Evolutionary conservation across 2,888 invertebrate genomes (phyloP).

Genomic region (Pedicia rivosa): DNA sequence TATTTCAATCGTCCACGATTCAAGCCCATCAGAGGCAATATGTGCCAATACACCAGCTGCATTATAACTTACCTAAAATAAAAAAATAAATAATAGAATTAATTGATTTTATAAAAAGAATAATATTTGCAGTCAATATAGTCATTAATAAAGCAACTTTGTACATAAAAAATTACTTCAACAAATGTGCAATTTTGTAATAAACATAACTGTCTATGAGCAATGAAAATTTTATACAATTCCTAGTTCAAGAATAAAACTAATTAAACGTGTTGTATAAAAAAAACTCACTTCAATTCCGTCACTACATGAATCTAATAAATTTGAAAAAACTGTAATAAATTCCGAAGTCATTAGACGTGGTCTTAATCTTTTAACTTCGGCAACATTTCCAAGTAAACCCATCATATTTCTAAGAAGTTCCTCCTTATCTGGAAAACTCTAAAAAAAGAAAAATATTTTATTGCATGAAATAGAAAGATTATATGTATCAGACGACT

Average conservation of each 20-base stretch:
- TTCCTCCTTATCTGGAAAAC: slow-evolving; percentile 77
- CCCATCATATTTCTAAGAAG: slow-evolving; percentile 97
- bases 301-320: slow-evolving; percentile 73
- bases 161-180: slow-evolving; percentile 10
- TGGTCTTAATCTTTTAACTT: slow-evolving; percentile 66
- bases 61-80: slow-evolving; percentile 69
- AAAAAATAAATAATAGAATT: slow-evolving; percentile 5
- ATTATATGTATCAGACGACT: slow-evolving; percentile 1
- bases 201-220: too few species aligned
- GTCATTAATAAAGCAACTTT: slow-evolving; percentile 2
- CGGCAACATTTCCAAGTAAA: slow-evolving; percentile 87
- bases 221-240: too few species aligned
- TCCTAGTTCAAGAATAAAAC: slow-evolving; percentile 7
- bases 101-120: slow-evolving; percentile 2
- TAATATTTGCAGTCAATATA: background rate
- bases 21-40: slow-evolving; percentile 81
- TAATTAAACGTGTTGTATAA: slow-evolving; percentile 14
- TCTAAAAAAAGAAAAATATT: slow-evolving; percentile 33
- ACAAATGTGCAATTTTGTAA: too few species aligned
- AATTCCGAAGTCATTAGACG: slow-evolving; percentile 74
- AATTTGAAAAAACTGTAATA: slow-evolving; percentile 69
- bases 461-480: slow-evolving; percentile 1
- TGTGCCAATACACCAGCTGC: slow-evolving; percentile 93
- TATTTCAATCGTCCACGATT: slow-evolving; percentile 59
- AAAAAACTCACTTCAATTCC: slow-evolving; percentile 98